Evolutionary conservation across 2,113 vertebrate genomes (phyloP), one percentile per base, ranked within the genome.

Genomic region (Platycercus adscitus): DNA sequence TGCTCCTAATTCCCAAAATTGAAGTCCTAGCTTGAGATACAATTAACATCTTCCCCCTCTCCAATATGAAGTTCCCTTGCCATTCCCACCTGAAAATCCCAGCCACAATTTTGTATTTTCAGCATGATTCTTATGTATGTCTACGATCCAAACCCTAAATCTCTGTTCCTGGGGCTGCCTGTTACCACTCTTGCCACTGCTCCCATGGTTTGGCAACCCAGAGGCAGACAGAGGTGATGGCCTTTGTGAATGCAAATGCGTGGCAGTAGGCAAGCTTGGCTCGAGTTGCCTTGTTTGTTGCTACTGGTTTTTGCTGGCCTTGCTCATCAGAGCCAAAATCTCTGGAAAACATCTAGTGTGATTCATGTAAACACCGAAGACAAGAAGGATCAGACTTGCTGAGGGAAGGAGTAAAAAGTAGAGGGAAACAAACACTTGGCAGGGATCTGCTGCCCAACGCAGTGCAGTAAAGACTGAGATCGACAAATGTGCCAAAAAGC

Each of bases 401-500:
- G 79, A 73, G 87, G 49, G 68, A 44, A 81, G 63, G 83, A 81
- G 89, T 78, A 52, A 56, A 81, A 91, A 53, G n/a, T 61, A 21
- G 43, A 72, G 50, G 56, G 73, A 73, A 90, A 75, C 68, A 96
- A 94, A 94, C 80, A 35, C 83, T 95, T 96, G 91, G 88, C 18
- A 4, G 82, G 73, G 56, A 80, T 93, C 11, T 50, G 84, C 88
- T 86, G 88, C 81, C 88, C 23, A 20, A 47, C 71, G 3, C 63
- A 63, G 91, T 17, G 31, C 94, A 29, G 92, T 2, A 2, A 92
- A 86, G 88, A 64, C 65, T 63, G 79, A 77, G 88, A 82, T 91
- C 1, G n/a, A 88, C 90, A 85, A 79, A 63, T 93, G 71, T 96
- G 96, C 96, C 97, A 97, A 92, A 55, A 94, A 96, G 95, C 95